phyloP scores from a whole-genome alignment of 1,140 invertebrate genomes.

The Cataglyphis hispanica region DNA sequence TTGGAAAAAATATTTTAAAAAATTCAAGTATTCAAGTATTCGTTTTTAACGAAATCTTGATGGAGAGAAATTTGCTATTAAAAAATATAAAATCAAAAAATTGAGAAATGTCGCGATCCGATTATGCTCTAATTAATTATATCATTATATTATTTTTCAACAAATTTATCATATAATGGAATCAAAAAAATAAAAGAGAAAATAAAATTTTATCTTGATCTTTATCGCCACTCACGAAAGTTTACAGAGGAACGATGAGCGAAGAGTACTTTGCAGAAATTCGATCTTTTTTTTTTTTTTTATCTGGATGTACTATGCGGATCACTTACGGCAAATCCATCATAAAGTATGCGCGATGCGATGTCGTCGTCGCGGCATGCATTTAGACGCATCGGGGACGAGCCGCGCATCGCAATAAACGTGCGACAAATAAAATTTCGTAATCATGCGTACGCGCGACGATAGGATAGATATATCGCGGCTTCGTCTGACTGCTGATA shows the following conservation, averaged over 20 bases:
- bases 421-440: conserved; percentile 42
- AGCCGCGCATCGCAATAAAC: conserved; percentile 30
- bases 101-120: not conserved
- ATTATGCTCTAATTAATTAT: not conserved
- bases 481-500: conserved; percentile 47
- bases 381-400: conserved; percentile 36
- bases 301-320: not conserved
- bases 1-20: not conserved
- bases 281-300: not conserved
- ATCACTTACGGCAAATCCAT: conserved; percentile 38
- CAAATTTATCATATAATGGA: not conserved
- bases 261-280: not conserved
- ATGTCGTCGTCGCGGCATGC: conserved; percentile 14
- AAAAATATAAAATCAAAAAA: not conserved
- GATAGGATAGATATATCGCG: conserved; percentile 2
- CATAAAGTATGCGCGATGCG: conserved; percentile 53
- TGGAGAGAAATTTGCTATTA: not conserved
- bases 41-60: not conserved
- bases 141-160: not conserved
- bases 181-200: not conserved
- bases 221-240: conserved; percentile 9
- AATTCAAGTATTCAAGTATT: conserved; percentile 17
- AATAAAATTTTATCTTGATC: not conserved
- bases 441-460: not conserved
- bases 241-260: not conserved